Percentiles rank a stretch among this genome's conserved stretches.
phyloP scores from a whole-genome alignment of 2,888 invertebrate genomes.

The Mesorhabditis belari region DNA sequence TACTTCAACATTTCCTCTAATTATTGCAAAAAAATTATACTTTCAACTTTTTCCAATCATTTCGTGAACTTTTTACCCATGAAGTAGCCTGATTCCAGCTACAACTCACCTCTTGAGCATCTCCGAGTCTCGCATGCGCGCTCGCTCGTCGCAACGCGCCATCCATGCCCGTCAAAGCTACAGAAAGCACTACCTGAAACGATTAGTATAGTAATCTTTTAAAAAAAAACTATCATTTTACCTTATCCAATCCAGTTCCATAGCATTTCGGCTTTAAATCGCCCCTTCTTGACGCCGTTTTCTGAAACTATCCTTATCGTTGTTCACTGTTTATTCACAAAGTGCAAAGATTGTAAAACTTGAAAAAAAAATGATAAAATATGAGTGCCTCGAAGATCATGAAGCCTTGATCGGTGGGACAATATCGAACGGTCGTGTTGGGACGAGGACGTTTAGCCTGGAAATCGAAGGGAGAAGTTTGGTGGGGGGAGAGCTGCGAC shows the following conservation, averaged over 20 bases:
- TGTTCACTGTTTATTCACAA: neutral
- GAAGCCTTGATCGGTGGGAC: conserved; percentile 32
- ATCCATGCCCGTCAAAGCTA: neutral
- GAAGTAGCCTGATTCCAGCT: too few relatives aligned
- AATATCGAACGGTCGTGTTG: conserved; percentile 29
- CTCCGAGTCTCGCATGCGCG: neutral
- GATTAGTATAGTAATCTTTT: too few relatives aligned
- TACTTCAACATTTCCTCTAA: too few relatives aligned
- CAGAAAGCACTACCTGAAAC: neutral
- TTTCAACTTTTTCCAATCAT: too few relatives aligned
- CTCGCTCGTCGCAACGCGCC: neutral
- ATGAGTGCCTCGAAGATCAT: conserved; percentile 29
- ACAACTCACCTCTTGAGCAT: neutral
- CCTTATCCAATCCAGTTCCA: neutral
- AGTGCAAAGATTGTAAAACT: too few relatives aligned
- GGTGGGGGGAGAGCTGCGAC: neutral
- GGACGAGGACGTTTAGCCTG: conserved; percentile 16
- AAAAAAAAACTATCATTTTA: too few relatives aligned
- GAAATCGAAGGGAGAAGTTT: neutral
- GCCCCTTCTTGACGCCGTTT: neutral
- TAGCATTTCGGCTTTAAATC: neutral
- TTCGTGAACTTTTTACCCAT: too few relatives aligned
- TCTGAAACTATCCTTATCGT: neutral
- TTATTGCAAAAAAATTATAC: too few relatives aligned
- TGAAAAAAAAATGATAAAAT: neutral